A percentile compares a stretch with the other conserved stretches of the same genome.
These are phyloP conservation scores for Pinna nobilis DNA, from an alignment of 1,140 invertebrate species.

Conservation along the genomic window DNA sequence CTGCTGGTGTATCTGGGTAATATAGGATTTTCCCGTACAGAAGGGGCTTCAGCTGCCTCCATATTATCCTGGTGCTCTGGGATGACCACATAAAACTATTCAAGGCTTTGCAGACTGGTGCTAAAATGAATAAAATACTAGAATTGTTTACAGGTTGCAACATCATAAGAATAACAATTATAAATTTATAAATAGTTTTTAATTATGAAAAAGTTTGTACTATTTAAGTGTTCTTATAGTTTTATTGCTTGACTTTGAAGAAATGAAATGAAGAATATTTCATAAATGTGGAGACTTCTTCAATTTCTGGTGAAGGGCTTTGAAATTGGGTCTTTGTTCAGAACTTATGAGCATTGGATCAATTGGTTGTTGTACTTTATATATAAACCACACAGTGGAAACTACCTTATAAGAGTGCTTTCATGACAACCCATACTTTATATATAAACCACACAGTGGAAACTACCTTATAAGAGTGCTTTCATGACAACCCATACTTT, in stretches of 20 bases:
- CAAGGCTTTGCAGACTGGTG: background rate
- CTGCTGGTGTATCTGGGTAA: slow-evolving; percentile 73
- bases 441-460: no score
- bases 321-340: no score
- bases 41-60: slow-evolving; percentile 76
- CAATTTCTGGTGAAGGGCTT: no score
- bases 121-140: background rate
- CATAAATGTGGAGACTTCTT: background rate
- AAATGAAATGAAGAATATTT: background rate
- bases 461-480: no score
- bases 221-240: background rate
- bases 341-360: no score
- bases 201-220: background rate
- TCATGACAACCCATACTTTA: background rate
- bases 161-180: background rate
- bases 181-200: background rate
- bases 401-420: background rate
- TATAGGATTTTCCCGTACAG: slow-evolving; percentile 77
- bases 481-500: background rate
- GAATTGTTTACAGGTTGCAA: background rate
- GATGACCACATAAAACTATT: slow-evolving; percentile 45
- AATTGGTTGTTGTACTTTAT: no score
- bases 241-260: background rate
- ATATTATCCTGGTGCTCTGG: slow-evolving; percentile 72
- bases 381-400: no score